Percentiles rank a stretch among this genome's conserved stretches.
phyloP scores from a whole-genome alignment of 2,113 vertebrate species.

The Climacteris rufus region DNA sequence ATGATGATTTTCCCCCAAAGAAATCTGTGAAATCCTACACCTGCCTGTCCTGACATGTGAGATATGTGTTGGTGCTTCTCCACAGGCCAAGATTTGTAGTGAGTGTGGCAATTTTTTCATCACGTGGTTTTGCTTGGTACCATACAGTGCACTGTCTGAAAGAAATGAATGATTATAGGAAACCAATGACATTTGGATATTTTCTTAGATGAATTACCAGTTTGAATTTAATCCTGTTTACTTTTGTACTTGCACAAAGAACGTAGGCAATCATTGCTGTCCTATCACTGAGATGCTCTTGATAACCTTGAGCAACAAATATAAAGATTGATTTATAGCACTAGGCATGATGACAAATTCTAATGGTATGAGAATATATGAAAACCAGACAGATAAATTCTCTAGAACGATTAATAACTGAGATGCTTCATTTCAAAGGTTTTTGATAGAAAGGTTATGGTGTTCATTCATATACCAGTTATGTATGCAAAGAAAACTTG shows the following conservation, averaged over 20 bases:
- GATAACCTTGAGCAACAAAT: constrained; percentile 17
- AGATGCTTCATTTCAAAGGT: neutral
- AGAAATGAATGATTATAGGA: neutral
- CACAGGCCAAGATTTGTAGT: neutral
- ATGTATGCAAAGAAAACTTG: neutral
- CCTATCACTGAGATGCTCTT: neutral
- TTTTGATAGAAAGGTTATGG: neutral
- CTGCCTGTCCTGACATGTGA: neutral
- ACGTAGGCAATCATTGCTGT: neutral
- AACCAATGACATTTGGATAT: neutral
- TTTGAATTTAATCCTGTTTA: neutral
- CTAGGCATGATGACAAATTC: neutral
- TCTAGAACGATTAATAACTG: neutral
- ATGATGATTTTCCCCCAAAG: neutral
- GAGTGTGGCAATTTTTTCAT: neutral
- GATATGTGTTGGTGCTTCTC: neutral
- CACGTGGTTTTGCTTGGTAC: neutral
- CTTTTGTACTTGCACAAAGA: constrained; percentile 32
- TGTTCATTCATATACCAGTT: neutral
- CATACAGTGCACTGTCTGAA: neutral
- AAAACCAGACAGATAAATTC: neutral
- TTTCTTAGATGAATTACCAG: neutral
- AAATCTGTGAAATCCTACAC: neutral
- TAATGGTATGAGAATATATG: neutral
- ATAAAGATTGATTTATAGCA: neutral